phyloP scores from a whole-genome alignment of 2,113 vertebrate genomes.

The Crotalus helleri region DNA sequence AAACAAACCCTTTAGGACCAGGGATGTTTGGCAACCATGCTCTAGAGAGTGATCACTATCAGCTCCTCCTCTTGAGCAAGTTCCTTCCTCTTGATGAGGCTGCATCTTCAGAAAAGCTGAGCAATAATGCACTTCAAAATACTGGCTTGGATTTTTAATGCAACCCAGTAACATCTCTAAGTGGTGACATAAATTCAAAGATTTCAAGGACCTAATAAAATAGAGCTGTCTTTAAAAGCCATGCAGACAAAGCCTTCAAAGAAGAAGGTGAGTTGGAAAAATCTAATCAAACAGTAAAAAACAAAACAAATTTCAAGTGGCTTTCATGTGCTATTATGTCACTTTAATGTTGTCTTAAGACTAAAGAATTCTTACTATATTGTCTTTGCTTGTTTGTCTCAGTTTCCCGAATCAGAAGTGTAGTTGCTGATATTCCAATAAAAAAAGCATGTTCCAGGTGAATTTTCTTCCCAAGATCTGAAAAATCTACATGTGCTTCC shows the following conservation, averaged over 20 bases:
- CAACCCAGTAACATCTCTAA: background rate
- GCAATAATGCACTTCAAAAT: background rate
- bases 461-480: background rate
- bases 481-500: background rate
- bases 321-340: background rate
- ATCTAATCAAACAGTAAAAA: background rate
- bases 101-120: conserved; percentile 19
- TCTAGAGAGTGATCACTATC: conserved; percentile 23
- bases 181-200: background rate
- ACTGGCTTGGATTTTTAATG: background rate
- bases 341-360: background rate
- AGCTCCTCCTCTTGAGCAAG: conserved; percentile 16
- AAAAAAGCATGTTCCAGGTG: background rate
- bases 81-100: conserved; percentile 10
- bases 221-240: conserved; percentile 25
- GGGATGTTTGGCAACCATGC: conserved; percentile 35
- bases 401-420: background rate
- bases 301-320: background rate
- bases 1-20: conserved; percentile 21
- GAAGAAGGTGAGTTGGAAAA: conserved; percentile 26
- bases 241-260: conserved; percentile 21
- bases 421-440: background rate
- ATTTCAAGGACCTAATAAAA: background rate
- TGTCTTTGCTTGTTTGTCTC: background rate
- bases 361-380: background rate